Base-by-base conservation (phyloP, 1,140 invertebrate genomes). In the Lepidurus arcticus region DNA sequence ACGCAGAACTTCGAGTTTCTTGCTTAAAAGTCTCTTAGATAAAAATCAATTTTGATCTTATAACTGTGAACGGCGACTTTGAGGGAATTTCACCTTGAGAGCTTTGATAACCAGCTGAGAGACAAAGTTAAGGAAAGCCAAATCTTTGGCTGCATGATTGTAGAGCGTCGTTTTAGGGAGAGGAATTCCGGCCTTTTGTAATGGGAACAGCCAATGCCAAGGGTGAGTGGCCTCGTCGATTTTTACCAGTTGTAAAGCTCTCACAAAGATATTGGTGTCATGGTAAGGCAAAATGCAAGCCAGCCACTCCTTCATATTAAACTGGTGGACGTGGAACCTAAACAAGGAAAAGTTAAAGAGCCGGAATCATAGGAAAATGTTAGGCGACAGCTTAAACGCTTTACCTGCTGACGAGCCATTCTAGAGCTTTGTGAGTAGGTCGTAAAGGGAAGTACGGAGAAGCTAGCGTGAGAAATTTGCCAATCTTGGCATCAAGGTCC, bases 391-490 rank as follows among this genome's bases (percentile, higher is more conserved):
- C 4, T 34, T 77, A 42, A n/a, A 34, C 77, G 75, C 44, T 76
- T 78, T 84, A 89, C 87, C 88, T 87, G 80, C 92, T 89, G 74
- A 98, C 90, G 3, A 98, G 86, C 96, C 96, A 98, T 88, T 98
- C 97, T 42, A 98, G 84, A 26, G 93, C 90, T 88, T 97, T 94
- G 78, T 97, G 93, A 10, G 94, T 88, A 13, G 92, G 89, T 83
- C 91, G 92, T 0, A 96, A 84, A 45, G 95, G 84, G 82, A 98
- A 91, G 84, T 96, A 97, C 7, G 96, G 96, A 1, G 95, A 94
- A 10, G 97, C 81, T 47, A 91, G 85, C 47, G 92, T 84, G 0
- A 98, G 84, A 86, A 97, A 98, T 79, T 91, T 90, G 75, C 89
- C 88, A n/a, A 98, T 92, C 10, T 86, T 87, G 65, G 87, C 84